These are phyloP conservation scores for Acronicta aceris DNA, from an alignment of 2,888 invertebrate genomes.

Conservation along the genomic window DNA sequence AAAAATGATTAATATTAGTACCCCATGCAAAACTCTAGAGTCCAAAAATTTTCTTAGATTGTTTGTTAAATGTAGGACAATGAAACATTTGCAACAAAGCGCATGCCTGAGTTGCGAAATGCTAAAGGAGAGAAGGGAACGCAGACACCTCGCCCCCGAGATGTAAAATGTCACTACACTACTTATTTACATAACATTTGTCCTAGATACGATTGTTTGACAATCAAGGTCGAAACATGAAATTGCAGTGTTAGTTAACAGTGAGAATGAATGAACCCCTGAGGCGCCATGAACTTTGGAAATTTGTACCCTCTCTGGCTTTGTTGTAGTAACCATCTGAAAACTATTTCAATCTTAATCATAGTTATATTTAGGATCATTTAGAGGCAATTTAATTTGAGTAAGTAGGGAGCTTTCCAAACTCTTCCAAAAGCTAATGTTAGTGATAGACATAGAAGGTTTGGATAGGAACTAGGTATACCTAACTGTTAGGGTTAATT, in stretches of 20 bases:
- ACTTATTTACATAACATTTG: slow-evolving; percentile 80
- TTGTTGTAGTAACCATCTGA: too few relatives aligned
- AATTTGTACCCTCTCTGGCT: slow-evolving; percentile 12
- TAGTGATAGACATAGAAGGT: too few relatives aligned
- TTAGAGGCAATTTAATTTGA: too few relatives aligned
- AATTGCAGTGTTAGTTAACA: slow-evolving; percentile 52
- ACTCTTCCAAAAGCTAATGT: too few relatives aligned
- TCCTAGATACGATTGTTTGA: slow-evolving; percentile 75
- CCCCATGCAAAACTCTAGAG: neutral
- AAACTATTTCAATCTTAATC: too few relatives aligned
- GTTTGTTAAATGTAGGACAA: slow-evolving; percentile 63
- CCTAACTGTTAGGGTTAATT: too few relatives aligned
- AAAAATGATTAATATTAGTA: slow-evolving; percentile 1
- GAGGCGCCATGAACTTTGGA: slow-evolving; percentile 58
- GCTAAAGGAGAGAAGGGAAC: slow-evolving; percentile 70
- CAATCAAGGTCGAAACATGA: slow-evolving; percentile 75
- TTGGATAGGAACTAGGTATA: too few relatives aligned
- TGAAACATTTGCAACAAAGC: slow-evolving; percentile 61
- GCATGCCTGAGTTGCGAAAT: slow-evolving; percentile 71
- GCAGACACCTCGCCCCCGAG: slow-evolving; percentile 70
- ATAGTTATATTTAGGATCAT: neutral
- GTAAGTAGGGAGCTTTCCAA: too few relatives aligned
- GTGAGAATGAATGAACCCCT: slow-evolving; percentile 60
- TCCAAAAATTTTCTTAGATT: slow-evolving; percentile 16
- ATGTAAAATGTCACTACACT: slow-evolving; percentile 79